Percentiles rank a stretch among this genome's conserved stretches.
Conservation (phyloP, 2,113 vertebrate genomes). For the Jaculus jaculus region DNA sequence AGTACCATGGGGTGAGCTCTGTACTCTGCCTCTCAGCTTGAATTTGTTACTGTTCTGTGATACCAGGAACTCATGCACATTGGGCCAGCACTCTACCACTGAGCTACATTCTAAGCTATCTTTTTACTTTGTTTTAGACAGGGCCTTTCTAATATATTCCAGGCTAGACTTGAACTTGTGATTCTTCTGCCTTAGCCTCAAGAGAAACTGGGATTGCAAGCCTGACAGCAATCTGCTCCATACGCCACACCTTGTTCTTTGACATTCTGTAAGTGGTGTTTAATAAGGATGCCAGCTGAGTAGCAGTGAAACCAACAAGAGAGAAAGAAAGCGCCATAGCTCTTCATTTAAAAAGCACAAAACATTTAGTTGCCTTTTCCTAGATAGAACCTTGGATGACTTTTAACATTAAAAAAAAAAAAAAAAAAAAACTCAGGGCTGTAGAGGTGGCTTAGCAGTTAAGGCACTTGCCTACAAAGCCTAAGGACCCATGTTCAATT, state of each 20-base stretch:
- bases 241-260: background rate
- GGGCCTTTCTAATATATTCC: no score
- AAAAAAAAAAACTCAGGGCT: no score
- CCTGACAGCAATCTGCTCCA: background rate
- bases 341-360: background rate
- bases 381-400: constrained; percentile 26
- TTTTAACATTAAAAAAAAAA: constrained; percentile 36
- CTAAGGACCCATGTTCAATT: no score
- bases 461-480: no score
- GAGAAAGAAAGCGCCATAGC: background rate
- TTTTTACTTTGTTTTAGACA: background rate
- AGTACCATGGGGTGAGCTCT: background rate
- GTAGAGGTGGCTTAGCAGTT: no score
- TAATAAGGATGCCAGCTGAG: background rate
- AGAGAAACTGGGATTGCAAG: background rate
- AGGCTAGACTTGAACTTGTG: background rate
- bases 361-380: background rate
- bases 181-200: background rate
- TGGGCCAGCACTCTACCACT: background rate
- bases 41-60: background rate
- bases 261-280: background rate
- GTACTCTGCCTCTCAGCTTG: background rate
- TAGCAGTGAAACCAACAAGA: background rate
- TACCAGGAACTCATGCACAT: background rate
- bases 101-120: background rate